Evolutionary conservation across 2,888 invertebrate species (phyloP).

Genomic region (Polydesmus complanatus): DNA sequence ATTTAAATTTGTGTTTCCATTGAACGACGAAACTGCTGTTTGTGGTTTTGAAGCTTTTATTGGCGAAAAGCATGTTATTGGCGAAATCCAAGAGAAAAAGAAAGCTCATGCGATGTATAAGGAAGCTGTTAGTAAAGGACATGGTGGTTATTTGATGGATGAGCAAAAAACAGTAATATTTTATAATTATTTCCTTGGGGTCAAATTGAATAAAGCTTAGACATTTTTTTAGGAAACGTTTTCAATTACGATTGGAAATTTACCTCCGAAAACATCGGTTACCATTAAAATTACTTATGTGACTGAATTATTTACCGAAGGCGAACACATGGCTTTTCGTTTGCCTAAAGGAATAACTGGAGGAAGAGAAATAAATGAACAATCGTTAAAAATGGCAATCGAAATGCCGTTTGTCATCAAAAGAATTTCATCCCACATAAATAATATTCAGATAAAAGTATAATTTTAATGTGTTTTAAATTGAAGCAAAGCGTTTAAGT

Average conservation of each 20-base stretch:
- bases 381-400: slow-evolving; percentile 28
- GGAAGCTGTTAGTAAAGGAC: slow-evolving; percentile 32
- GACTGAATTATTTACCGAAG: slow-evolving; percentile 31
- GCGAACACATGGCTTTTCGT: slow-evolving; percentile 29
- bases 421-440: slow-evolving; percentile 28
- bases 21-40: slow-evolving; percentile 33
- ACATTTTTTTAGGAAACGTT: slow-evolving; percentile 30
- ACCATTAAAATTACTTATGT: slow-evolving; percentile 35
- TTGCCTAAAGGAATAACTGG: slow-evolving; percentile 27
- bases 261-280: slow-evolving; percentile 30
- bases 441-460: slow-evolving; percentile 29
- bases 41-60: slow-evolving; percentile 36
- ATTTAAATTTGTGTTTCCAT: slow-evolving; percentile 35
- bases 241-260: slow-evolving; percentile 34
- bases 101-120: slow-evolving; percentile 32
- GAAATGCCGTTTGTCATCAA: slow-evolving; percentile 34
- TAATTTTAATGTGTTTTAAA: background rate
- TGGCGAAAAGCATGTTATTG: slow-evolving; percentile 33
- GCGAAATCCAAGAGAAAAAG: slow-evolving; percentile 34
- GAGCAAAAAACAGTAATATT: slow-evolving; percentile 21
- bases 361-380: background rate
- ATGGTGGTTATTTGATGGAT: slow-evolving; percentile 36
- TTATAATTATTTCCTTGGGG: background rate
- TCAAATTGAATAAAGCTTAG: background rate
- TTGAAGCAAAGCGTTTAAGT: background rate